Evolutionary conservation across 2,888 invertebrate genomes (phyloP).

Genomic region (Auanema freiburgensis): DNA sequence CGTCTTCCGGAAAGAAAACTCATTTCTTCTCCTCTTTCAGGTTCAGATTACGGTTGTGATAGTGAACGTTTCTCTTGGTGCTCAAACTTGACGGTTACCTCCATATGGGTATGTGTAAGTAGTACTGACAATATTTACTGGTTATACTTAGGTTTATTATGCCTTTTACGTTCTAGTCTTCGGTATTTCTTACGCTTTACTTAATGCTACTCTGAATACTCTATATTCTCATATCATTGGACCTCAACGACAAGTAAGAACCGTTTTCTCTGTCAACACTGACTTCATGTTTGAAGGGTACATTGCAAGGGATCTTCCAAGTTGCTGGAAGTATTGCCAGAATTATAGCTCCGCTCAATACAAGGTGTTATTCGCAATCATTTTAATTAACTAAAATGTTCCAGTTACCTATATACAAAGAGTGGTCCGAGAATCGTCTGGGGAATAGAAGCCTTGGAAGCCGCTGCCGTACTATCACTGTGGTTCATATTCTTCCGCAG

Average conservation of each 20-base stretch:
- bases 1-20: no score
- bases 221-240: slow-evolving; percentile 38
- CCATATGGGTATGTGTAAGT: no score
- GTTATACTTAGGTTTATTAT: slow-evolving; percentile 22
- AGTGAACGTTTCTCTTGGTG: no score
- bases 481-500: background rate
- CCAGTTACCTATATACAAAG: background rate
- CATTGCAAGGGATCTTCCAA: slow-evolving; percentile 40
- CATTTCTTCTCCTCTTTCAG: no score
- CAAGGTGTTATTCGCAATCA: no score
- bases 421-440: background rate
- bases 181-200: slow-evolving; percentile 29
- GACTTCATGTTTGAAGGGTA: slow-evolving; percentile 18
- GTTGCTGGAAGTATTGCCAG: slow-evolving; percentile 35
- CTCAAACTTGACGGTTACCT: no score
- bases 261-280: background rate
- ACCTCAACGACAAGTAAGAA: slow-evolving; percentile 23
- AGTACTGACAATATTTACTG: no score
- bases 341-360: slow-evolving; percentile 26
- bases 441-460: background rate
- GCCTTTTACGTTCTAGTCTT: slow-evolving; percentile 30
- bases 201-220: slow-evolving; percentile 38
- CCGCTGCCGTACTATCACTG: background rate
- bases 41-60: no score
- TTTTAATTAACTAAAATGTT: background rate